Evolutionary conservation across 2,797 vertebrate species (phyloP), one percentile per base, ranked within the genome.

Genomic region (Rhinogobio ventralis): DNA sequence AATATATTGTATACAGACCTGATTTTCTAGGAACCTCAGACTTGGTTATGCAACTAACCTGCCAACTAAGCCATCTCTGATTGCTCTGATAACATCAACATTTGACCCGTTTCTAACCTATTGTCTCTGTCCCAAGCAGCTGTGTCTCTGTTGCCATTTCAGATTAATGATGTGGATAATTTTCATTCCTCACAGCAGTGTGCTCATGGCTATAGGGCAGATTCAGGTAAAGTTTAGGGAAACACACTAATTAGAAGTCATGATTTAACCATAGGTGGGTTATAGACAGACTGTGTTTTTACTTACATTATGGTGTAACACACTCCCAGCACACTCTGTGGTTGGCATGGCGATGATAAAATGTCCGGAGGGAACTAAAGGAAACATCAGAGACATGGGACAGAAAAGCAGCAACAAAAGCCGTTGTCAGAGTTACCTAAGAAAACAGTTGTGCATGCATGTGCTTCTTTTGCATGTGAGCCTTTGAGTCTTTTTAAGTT

Each of bases 11-110:
- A 67, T 19, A 55, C 60, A 42, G 19, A 36, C 7, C 30, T 36
- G 49, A 9, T 46, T 85, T 79, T 69, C 53, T 33, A 23, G 25
- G 79, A 81, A 85, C 39, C 7, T 72, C 33, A 75, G 51, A 19
- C 66, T n/a, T 66, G 13, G n/a, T 82, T 73, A 85, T 79, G 39
- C 80, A 79, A 83, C 79, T 46, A n/a, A 28, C 62, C 68, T 69
- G 49, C 39, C 28, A 68, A 57, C n/a, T 53, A 78, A 78, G 28
- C 57, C 39, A 51, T 51, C 55, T 83, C 49, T 42, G 33, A 71
- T 81, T 60, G 19, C 72, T 81, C 49, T 45, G 67, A 85, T 79
- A 87, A 57, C 55, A 57, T 28, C 49, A 15, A 45, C 25, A 39
- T 49, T n/a, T 49, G 28, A 55, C 71, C 62, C 62, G 64, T 77